Evolutionary conservation across 2,113 vertebrate species (phyloP), one percentile per base, ranked within the genome.

Genomic region (Callorhinus ursinus): DNA sequence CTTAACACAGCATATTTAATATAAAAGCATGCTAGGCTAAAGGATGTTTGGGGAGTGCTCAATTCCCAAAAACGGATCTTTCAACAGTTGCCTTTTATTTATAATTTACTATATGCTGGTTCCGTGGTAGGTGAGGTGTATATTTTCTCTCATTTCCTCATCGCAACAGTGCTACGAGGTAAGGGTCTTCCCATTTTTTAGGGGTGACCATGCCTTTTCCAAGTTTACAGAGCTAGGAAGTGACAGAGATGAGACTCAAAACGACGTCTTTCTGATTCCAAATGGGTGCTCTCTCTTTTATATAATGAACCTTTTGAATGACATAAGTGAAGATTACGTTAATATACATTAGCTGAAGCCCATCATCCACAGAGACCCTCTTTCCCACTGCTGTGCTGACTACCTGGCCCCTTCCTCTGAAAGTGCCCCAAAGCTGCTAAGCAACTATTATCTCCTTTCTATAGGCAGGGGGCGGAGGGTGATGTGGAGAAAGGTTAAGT

Each of bases 401-500:
- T 89, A 57, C 26, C 18, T 39, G 55, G 7, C 33, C 10, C 42
- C 77, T 86, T 90, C 42, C 11, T 90, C 53, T 81, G 24, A 95
- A 81, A 74, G 28, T 36, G 11, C 24, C 9, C 46, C 83, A 97
- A 74, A 0, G 0, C 39, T 69, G 16, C 0, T n/a, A 80, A 96
- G 94, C 51, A 88, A 42, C 4, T 49, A 76, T 80, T 39, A 74
- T 51, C 49, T 88, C 19, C 55, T 74, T 89, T 76, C 51, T 31
- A 5, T 22, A 86, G 67, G 77, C 63, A 33, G 63, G 28, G 15
- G 5, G 69, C 14, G 14, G 42, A 57, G 79, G 69, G 74, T 88
- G 55, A 93, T 82, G 36, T 82, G 21, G 39, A 82, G 28, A 97
- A 93, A 97, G 28, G 36, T 61, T 87, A 81, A 74, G 8, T 24